phyloP scores from a whole-genome alignment of 2,888 invertebrate species.

The Branchipolynoe longqiensis region DNA sequence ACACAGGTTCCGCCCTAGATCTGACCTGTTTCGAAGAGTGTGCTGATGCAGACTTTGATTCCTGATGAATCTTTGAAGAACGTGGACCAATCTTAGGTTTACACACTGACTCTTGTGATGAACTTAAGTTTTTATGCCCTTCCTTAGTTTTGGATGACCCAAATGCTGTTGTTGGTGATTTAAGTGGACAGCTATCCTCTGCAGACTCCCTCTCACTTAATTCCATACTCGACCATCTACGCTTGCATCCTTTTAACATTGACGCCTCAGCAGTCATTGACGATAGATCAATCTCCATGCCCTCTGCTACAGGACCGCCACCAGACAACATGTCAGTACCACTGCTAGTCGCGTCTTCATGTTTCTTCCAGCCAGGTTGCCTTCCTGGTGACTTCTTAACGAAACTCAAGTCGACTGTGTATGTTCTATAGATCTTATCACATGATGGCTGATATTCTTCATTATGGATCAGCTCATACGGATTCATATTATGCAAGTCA shows the following conservation, averaged over 20 bases:
- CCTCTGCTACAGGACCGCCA: background rate
- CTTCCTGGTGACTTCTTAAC: slow-evolving; percentile 19
- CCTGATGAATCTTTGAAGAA: too few relatives aligned
- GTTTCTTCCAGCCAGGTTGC: slow-evolving; percentile 29
- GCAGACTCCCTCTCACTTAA: background rate
- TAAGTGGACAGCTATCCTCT: too few relatives aligned
- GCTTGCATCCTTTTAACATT: background rate
- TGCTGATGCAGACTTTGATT: too few relatives aligned
- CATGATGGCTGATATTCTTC: background rate
- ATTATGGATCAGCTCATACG: background rate
- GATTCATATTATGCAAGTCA: slow-evolving; percentile 50
- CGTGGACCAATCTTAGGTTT: too few relatives aligned
- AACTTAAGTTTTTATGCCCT: background rate
- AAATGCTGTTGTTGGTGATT: background rate
- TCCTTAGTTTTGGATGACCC: background rate
- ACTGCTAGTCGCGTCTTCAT: background rate
- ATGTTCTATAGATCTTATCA: slow-evolving; percentile 7
- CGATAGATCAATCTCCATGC: slow-evolving; percentile 31
- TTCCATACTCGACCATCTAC: background rate
- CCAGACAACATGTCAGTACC: background rate
- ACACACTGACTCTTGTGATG: too few relatives aligned
- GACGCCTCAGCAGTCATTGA: slow-evolving; percentile 13
- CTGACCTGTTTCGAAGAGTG: too few relatives aligned
- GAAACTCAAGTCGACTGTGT: slow-evolving; percentile 9
- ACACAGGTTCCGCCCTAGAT: too few relatives aligned